Conservation (phyloP, 2,797 vertebrate genomes). For the Helarctos malayanus region DNA sequence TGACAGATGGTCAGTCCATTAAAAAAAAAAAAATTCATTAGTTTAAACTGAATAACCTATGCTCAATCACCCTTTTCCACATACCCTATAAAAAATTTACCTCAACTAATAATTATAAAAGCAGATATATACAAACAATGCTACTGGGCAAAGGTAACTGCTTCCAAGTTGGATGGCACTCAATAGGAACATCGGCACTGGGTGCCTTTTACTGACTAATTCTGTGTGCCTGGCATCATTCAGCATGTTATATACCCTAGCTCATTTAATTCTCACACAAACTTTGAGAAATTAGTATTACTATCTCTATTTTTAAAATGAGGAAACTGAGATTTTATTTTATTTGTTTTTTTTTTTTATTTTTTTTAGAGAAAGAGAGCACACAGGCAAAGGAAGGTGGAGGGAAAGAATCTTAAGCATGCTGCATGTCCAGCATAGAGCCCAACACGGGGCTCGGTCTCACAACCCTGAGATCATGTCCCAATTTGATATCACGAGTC, state of each 20-base stretch:
- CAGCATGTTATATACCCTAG: neutral
- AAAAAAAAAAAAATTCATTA: conserved; percentile 62
- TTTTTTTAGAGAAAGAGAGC: neutral
- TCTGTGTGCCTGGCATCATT: neutral
- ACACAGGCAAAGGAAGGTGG: neutral
- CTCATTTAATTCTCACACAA: neutral
- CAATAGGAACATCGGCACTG: rapidly evolving
- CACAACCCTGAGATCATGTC: neutral
- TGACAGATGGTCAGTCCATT: conserved; percentile 79
- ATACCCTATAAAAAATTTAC: conserved; percentile 34
- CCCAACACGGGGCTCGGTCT: neutral
- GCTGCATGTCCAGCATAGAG: neutral
- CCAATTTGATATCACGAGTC: neutral
- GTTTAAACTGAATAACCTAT: conserved; percentile 75
- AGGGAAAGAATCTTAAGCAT: neutral
- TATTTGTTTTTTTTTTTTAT: neutral
- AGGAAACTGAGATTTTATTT: neutral
- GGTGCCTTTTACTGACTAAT: neutral
- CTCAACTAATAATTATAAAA: conserved; percentile 56
- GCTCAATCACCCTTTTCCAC: conserved; percentile 56
- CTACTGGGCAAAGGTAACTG: neutral
- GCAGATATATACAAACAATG: neutral
- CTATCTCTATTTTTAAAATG: neutral
- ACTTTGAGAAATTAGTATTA: neutral
- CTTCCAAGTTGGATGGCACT: neutral